These are phyloP conservation scores for Oithona nana DNA, from an alignment of 2,888 invertebrate species.

Conservation along the genomic window DNA sequence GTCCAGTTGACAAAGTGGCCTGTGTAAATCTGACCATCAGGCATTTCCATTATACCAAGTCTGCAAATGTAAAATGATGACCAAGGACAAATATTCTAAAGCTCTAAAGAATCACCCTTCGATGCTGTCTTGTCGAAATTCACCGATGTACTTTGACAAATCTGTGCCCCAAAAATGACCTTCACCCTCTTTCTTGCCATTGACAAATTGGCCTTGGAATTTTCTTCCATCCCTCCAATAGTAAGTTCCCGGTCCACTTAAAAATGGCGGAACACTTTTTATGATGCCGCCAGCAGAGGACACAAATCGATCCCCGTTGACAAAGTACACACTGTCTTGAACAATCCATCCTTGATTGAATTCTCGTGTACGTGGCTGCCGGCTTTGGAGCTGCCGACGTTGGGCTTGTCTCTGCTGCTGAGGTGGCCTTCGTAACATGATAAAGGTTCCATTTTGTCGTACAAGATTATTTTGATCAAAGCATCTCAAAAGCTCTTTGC, in stretches of 20 bases:
- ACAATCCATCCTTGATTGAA: conserved; percentile 5
- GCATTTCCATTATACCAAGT: background rate
- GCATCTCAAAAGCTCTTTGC: background rate
- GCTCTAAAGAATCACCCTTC: no score
- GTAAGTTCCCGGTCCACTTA: background rate
- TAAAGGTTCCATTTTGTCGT: conserved; percentile 1
- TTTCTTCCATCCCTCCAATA: background rate
- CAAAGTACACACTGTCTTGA: background rate
- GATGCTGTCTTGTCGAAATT: background rate
- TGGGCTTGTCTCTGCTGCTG: background rate
- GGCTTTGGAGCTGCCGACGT: no score
- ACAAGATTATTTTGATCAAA: background rate
- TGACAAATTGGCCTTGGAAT: background rate
- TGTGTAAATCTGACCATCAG: background rate
- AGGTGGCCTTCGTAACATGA: no score
- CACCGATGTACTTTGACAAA: background rate
- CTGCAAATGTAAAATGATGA: no score
- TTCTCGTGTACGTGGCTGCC: background rate
- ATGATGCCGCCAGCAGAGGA: background rate
- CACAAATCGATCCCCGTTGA: conserved; percentile 6
- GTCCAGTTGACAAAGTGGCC: background rate
- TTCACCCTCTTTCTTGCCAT: background rate
- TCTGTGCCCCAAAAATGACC: background rate
- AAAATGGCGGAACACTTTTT: no score
- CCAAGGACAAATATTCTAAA: no score